phyloP scores from a whole-genome alignment of 2,113 vertebrate species.

The Apistogramma diplotaenia region DNA sequence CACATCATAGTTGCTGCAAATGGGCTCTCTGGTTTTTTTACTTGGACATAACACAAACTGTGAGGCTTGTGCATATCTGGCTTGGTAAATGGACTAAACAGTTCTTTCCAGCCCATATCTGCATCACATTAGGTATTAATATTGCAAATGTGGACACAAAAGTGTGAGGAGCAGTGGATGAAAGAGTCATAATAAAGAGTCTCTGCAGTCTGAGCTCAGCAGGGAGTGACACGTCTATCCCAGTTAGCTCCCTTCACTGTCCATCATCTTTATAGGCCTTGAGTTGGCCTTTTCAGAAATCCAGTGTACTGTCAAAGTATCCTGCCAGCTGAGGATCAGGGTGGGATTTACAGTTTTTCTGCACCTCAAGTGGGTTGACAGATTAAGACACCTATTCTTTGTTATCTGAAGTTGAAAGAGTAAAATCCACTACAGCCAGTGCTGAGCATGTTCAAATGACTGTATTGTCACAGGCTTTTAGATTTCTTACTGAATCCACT shows the following conservation, averaged over 20 bases:
- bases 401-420: conserved; percentile 32
- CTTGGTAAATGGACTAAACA: fast-evolving
- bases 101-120: too few relatives aligned
- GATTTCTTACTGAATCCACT: background rate
- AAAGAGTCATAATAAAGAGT: background rate
- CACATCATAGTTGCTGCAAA: background rate
- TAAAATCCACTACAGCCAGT: background rate
- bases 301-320: conserved; percentile 58
- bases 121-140: background rate
- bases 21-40: background rate
- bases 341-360: conserved; percentile 37
- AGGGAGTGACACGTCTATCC: conserved; percentile 29
- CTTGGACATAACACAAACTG: background rate
- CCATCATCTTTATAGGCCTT: conserved; percentile 57
- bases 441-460: conserved; percentile 9
- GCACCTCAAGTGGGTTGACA: conserved; percentile 49
- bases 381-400: conserved; percentile 51
- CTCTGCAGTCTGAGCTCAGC: background rate
- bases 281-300: conserved; percentile 66
- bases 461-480: background rate
- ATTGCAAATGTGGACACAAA: background rate
- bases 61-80: background rate
- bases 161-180: background rate
- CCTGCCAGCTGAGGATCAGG: conserved; percentile 49
- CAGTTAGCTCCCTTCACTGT: conserved; percentile 22